Conservation (phyloP, 2,113 vertebrate genomes). For the Ivindomyrus marchei region DNA sequence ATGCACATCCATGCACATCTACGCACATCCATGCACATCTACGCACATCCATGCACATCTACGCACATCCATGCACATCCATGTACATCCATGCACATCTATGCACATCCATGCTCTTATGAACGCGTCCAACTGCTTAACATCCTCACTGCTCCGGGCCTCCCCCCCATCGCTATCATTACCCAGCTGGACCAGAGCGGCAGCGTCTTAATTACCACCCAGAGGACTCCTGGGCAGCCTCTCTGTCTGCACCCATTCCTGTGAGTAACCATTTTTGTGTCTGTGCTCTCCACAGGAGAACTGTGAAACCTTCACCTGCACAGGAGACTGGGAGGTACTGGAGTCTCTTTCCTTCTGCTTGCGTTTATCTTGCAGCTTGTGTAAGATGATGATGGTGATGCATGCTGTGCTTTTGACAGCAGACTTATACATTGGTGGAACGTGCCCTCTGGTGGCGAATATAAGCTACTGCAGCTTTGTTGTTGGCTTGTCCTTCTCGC, state of each 20-base stretch:
- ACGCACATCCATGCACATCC: too few species aligned
- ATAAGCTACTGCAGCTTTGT: background rate
- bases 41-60: background rate
- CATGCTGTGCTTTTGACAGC: background rate
- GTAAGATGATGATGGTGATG: background rate
- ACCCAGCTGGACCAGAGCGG: background rate
- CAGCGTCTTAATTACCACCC: background rate
- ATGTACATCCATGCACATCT: too few species aligned
- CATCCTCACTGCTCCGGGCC: background rate
- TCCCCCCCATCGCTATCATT: background rate
- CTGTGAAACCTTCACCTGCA: constrained; percentile 73
- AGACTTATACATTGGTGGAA: background rate
- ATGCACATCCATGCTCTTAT: background rate
- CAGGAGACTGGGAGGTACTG: constrained; percentile 87
- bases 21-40: too few species aligned
- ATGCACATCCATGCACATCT: background rate
- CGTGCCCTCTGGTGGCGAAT: background rate
- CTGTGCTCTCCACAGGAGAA: constrained; percentile 66
- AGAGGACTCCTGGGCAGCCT: background rate
- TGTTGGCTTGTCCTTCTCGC: background rate
- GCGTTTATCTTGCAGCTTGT: background rate
- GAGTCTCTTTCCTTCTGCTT: constrained; percentile 2
- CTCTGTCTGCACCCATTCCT: background rate
- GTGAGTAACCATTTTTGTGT: constrained; percentile 24
- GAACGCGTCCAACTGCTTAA: background rate